Base-by-base conservation (phyloP, 2,888 invertebrate species). In the Liopterus haemorrhoidalis region DNA sequence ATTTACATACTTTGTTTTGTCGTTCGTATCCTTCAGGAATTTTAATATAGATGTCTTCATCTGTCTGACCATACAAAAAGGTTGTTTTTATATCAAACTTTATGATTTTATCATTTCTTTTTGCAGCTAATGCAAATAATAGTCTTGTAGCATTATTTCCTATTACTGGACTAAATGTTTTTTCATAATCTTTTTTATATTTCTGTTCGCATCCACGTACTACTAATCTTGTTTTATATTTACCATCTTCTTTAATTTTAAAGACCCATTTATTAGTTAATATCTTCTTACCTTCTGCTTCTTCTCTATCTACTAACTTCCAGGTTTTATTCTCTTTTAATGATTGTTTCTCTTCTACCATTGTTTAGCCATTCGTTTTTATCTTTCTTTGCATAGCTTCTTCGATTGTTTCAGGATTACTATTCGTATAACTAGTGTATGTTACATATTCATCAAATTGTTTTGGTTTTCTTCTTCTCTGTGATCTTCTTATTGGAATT, bases 211-310 rank as follows among this genome's bases (percentile, higher is more conserved):
- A 33, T 2, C 19, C 19, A n/a, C 19, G n/a, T 5, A 33, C 19
- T 3, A 37, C 46, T 5, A 49, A 16, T 38, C 39, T 24, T 5
- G 46, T 46, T 27, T 46, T 46, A 33, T 37, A 46, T 46, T 32
- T 25, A n/a, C 46, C 45, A 33, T 46, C 47, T 24, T 52, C 50
- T 28, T 53, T 51, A 1, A 39, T 27, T 38, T 49, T 50, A n/a
- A 54, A 51, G 1, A 52, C 41, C 49, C 54, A 52, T 46, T 39
- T 35, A 22, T 32, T 48, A 5, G 28, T 48, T 21, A 52, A 22
- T 11, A 47, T 41, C 16, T 46, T 44, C 14, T 28, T 49, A 28
- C 31, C 32, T 21, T n/a, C 16, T 27, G 32, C 45, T 40, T 44
- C 41, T 18, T 39, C 21, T 27, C n/a, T 25, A 8, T 33, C 33